A percentile compares a stretch with the other conserved stretches of the same genome.
Evolutionary conservation across 2,888 invertebrate species (phyloP).

Genomic region (Hirtodrosophila alboralis): DNA sequence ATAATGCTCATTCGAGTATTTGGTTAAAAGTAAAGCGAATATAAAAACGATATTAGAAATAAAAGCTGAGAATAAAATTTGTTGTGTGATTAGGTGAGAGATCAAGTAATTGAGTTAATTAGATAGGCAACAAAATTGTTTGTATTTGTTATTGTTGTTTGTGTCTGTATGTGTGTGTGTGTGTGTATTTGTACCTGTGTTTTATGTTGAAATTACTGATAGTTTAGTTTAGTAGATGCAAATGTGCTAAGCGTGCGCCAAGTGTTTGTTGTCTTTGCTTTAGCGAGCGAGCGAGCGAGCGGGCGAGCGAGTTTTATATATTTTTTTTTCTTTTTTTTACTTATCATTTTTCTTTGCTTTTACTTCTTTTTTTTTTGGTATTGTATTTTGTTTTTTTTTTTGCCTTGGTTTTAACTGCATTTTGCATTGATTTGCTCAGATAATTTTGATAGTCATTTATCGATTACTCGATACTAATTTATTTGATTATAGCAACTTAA

Average conservation of each 20-base stretch:
- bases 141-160: background rate
- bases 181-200: slow-evolving; percentile 27
- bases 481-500: slow-evolving; percentile 70
- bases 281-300: too few relatives aligned
- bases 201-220: slow-evolving; percentile 28
- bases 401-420: slow-evolving; percentile 52
- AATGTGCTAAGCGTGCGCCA: slow-evolving; percentile 76
- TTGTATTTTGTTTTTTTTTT: slow-evolving; percentile 34
- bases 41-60: slow-evolving; percentile 51
- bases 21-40: slow-evolving; percentile 57
- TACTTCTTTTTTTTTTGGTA: slow-evolving; percentile 37
- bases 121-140: slow-evolving; percentile 28
- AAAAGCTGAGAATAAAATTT: slow-evolving; percentile 48
- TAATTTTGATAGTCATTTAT: slow-evolving; percentile 47
- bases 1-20: slow-evolving; percentile 70
- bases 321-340: slow-evolving; percentile 23
- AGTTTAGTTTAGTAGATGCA: slow-evolving; percentile 52
- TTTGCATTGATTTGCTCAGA: slow-evolving; percentile 65
- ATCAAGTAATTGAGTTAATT: slow-evolving; percentile 15
- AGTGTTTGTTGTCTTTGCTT: slow-evolving; percentile 49
- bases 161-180: slow-evolving; percentile 10
- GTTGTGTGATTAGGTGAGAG: slow-evolving; percentile 32
- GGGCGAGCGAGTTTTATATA: slow-evolving; percentile 26
- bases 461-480: slow-evolving; percentile 62
- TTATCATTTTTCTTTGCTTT: slow-evolving; percentile 32